phyloP scores from a whole-genome alignment of 2,888 invertebrate species.

The Tupiocoris notatus region DNA sequence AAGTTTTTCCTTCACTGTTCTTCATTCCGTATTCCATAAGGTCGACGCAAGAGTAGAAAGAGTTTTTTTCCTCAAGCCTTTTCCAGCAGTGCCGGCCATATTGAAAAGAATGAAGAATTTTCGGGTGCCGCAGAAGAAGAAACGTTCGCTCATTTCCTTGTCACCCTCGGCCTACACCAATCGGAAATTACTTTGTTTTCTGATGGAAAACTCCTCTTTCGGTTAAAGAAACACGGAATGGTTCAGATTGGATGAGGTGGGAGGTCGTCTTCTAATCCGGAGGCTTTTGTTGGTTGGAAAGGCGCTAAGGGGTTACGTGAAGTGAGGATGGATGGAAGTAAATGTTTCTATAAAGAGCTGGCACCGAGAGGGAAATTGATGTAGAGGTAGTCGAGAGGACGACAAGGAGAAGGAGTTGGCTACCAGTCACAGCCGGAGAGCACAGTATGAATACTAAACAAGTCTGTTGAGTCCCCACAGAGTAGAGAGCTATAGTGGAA shows the following conservation, averaged over 20 bases:
- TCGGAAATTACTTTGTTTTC: constrained; percentile 41
- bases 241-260: neutral
- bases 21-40: constrained; percentile 40
- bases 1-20: constrained; percentile 9
- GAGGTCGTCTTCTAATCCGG: neutral
- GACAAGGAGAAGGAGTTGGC: constrained; percentile 11
- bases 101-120: constrained; percentile 36
- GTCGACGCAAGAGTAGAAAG: constrained; percentile 7
- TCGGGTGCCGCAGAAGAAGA: neutral
- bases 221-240: neutral
- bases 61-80: constrained; percentile 14
- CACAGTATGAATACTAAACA: constrained; percentile 33
- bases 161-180: constrained; percentile 4
- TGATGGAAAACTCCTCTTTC: neutral
- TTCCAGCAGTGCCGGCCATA: constrained; percentile 20
- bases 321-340: constrained; percentile 21
- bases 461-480: neutral
- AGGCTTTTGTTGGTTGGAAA: constrained; percentile 28
- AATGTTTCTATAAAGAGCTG: constrained; percentile 28
- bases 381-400: neutral
- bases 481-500: neutral
- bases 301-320: constrained; percentile 7
- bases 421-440: constrained; percentile 28
- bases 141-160: constrained; percentile 22
- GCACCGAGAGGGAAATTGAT: neutral